Percentiles rank a stretch among this genome's conserved stretches.
Conservation (phyloP, 2,888 invertebrate species). For the Metacarcinus magister region DNA sequence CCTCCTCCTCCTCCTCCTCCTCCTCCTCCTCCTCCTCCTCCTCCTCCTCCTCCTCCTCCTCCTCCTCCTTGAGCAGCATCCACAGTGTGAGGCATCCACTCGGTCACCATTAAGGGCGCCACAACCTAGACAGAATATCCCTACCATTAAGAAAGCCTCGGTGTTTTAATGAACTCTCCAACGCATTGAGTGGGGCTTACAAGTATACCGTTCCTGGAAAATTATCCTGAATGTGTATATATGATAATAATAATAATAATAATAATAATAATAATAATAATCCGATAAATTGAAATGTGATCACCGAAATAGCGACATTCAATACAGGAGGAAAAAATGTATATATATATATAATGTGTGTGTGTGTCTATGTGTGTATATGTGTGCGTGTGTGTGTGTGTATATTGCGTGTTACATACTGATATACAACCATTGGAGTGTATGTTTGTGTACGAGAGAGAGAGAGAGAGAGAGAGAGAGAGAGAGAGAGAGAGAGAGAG, state of each 20-base stretch:
- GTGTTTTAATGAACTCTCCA: neutral
- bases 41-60: neutral
- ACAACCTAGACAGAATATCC: neutral
- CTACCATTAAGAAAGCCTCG: neutral
- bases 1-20: neutral
- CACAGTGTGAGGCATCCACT: neutral
- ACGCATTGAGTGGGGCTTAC: neutral
- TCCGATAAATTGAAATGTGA: neutral
- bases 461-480: slow-evolving; percentile 26
- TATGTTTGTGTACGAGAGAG: neutral
- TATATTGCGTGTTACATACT: neutral
- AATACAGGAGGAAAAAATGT: neutral
- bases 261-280: no score
- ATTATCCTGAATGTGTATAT: neutral
- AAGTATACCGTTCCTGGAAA: neutral
- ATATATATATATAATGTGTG: neutral
- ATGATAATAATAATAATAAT: no score
- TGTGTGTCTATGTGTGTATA: neutral
- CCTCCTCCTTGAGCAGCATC: neutral
- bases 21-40: neutral
- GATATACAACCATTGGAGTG: neutral
- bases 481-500: slow-evolving; percentile 18
- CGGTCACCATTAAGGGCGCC: neutral
- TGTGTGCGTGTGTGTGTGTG: slow-evolving; percentile 5
- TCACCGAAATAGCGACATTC: neutral